Evolutionary conservation across 2,888 invertebrate species (phyloP), one percentile per base, ranked within the genome.

Genomic region (Dynastes grantii): DNA sequence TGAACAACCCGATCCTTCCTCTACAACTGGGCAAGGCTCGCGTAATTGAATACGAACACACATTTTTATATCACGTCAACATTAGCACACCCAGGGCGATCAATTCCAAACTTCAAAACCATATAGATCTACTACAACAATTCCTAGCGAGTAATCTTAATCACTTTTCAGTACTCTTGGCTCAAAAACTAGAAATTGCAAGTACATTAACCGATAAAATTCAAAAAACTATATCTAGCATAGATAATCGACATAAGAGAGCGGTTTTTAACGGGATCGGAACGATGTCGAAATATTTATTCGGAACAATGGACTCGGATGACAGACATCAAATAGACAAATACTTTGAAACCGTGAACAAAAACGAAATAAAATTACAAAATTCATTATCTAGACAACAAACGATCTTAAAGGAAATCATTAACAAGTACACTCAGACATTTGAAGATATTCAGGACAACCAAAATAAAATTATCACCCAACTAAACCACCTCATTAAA

Each of bases 391-490:
- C 49, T 3, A 40, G 65, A 5, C 65, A 76, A 53, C 76, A 65
- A 53, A 65, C 65, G 45, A 32, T 76, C 9, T 45, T 76, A 40
- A 76, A 65, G n/a, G 76, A 76, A 51, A 51, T 76, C 11, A 13
- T 64, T 11, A 22, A 0, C 8, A 76, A 78, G 55, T 78, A 70
- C 27, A 13, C 73, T 8, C 16, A 65, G 2, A 40, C n/a, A 1
- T 75, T 78, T 53, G 55, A 75, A 32, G 64, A 27, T n/a, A 53
- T 71, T 37, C 67, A 78, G 29, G 27, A 11, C 29, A 64, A 71
- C n/a, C 71, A 78, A 61, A 45, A 78, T 11, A 45, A 71, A 63
- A 63, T 78, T 2, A 16, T 53, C 0, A 6, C 51, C 5, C 71
- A 78, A n/a, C 16, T 78, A n/a, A 78, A 29, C 27, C 11, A 71